Conservation (phyloP, 1,140 invertebrate species). For the Aphidius ervi region DNA sequence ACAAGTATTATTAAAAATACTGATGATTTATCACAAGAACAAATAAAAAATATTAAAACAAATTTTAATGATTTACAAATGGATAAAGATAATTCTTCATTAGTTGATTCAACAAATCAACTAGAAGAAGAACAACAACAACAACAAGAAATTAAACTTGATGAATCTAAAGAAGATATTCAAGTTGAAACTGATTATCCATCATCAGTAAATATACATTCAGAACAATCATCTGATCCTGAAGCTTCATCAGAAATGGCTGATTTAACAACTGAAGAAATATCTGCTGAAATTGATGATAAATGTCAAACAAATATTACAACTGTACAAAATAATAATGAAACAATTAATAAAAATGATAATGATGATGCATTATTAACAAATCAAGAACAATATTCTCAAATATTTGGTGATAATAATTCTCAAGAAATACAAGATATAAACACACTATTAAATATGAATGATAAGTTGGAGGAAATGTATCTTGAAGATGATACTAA, state of each 20-base stretch:
- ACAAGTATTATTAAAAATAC: slow-evolving; percentile 15
- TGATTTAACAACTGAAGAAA: slow-evolving; percentile 1
- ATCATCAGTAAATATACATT: too few species aligned
- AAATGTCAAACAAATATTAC: background rate
- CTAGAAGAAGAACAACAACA: too few species aligned
- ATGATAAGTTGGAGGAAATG: too few species aligned
- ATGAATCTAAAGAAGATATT: background rate
- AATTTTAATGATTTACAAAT: background rate
- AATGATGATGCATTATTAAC: background rate
- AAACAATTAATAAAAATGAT: slow-evolving; percentile 1
- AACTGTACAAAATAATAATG: background rate
- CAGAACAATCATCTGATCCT: slow-evolving; percentile 8
- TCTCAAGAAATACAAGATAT: too few species aligned
- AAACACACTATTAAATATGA: too few species aligned
- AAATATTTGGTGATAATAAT: too few species aligned
- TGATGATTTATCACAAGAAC: background rate
- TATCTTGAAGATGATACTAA: too few species aligned
- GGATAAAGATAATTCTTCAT: too few species aligned
- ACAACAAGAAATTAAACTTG: background rate
- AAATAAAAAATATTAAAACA: background rate
- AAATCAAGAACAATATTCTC: background rate
- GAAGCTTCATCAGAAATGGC: background rate
- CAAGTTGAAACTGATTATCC: background rate
- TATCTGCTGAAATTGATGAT: slow-evolving; percentile 1
- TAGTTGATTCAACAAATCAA: too few species aligned